Percentiles rank a stretch among this genome's conserved stretches.
These are phyloP conservation scores for Patella depressa DNA, from an alignment of 2,888 invertebrate genomes.

Conservation along the genomic window DNA sequence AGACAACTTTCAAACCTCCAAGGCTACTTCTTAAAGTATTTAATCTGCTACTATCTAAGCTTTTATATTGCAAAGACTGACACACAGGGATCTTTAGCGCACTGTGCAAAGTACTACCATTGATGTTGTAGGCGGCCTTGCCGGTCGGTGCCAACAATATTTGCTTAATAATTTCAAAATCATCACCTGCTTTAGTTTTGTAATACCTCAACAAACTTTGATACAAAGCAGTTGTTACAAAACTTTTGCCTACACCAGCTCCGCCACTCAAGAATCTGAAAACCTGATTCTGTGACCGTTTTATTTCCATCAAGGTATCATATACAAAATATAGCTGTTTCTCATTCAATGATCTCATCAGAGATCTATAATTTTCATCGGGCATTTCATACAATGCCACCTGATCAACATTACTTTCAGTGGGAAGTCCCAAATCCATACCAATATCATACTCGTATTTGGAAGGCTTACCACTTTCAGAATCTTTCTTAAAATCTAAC, in stretches of 20 bases:
- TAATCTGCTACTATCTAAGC: conserved; percentile 16
- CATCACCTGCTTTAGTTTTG: conserved; percentile 33
- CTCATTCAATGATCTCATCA: too few relatives aligned
- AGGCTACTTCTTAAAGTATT: conserved; percentile 18
- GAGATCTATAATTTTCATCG: too few relatives aligned
- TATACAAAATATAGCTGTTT: too few relatives aligned
- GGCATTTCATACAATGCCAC: too few relatives aligned
- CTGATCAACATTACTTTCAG: conserved; percentile 20
- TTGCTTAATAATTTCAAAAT: conserved; percentile 22
- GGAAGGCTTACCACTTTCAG: conserved; percentile 16
- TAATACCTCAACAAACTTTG: conserved; percentile 11
- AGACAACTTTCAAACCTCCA: conserved; percentile 26
- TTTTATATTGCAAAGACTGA: conserved; percentile 22
- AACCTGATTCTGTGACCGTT: too few relatives aligned
- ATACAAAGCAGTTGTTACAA: too few relatives aligned
- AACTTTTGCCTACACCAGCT: too few relatives aligned
- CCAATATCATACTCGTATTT: conserved; percentile 38
- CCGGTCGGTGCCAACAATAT: conserved; percentile 40
- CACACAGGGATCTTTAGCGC: conserved; percentile 26
- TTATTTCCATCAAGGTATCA: too few relatives aligned
- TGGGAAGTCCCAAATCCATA: conserved; percentile 33
- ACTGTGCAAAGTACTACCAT: conserved; percentile 31
- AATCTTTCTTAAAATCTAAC: not conserved
- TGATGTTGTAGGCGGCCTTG: conserved; percentile 38
- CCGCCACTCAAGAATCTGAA: too few relatives aligned